Base-by-base conservation (phyloP, 2,888 invertebrate species). In the Lycophotia porphyrea region DNA sequence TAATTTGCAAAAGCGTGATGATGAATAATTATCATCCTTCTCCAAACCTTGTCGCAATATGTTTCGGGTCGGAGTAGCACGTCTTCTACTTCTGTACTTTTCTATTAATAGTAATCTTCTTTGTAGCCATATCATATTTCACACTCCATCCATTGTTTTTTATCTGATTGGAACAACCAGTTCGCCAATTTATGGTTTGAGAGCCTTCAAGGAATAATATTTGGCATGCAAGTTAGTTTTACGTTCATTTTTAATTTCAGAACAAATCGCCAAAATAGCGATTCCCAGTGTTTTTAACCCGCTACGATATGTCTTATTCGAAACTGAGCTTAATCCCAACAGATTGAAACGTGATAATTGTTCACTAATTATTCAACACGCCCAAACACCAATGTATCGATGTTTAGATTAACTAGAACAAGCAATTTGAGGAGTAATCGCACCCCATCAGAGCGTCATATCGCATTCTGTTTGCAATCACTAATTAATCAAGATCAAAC, bases 401-500 rank as follows among this genome's bases (percentile, higher is more conserved):
- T 85, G 82, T 80, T 88, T 80, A 81, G 74, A 76, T 82, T 74
- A 80, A 76, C 74, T 34, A 71, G 74, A 81, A 74, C 82, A 80
- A 81, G 82, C 69, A 83, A 87, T 89, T 85, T 86, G 87, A 82
- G 89, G 90, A 88, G 90, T 93, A 93, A 93, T 93, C 91, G 91
- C 91, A 78, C 82, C 82, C 88, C 88, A 89, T 87, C 88, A 90
- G 84, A 85, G 88, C 13, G 91, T 93, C 92, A 94, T 95, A 93
- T 93, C 93, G 91, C 91, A 95, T 95, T 95, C 95, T 92, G 94
- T 95, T 95, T 95, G 93, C 92, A 84, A 93, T 93, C 90, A 88
- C 92, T 94, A 94, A 95, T 95, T 95, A 95, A 94, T 95, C 95
- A 95, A 93, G 93, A 94, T 94, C 93, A 94, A 94, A 94, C 92